Base-by-base conservation (phyloP, 2,113 vertebrate species). In the Macroglossus sobrinus region DNA sequence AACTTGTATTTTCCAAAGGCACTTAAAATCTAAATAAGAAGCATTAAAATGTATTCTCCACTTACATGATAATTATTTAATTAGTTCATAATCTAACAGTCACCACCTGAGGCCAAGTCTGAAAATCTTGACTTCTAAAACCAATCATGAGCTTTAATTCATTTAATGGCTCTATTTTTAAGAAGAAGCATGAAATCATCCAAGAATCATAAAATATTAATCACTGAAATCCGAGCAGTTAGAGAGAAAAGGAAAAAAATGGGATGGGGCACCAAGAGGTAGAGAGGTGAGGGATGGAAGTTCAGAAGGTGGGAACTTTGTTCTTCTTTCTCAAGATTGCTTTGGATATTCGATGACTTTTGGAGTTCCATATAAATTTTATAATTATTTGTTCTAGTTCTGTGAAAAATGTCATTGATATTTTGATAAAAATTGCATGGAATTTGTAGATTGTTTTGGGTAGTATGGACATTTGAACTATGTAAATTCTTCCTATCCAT, bases 181-280 rank as follows among this genome's bases (percentile, higher is more conserved):
- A 96, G n/a, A 24, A 28, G 78, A 94, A 94, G 66, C 91, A 94
- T 87, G 89, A 95, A 95, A 97, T 96, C 63, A 93, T 24, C 22
- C 43, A 84, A 75, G 89, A 94, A 93, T 96, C 71, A 57, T 78
- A 94, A 94, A 91, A 79, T 75, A 93, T 53, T 19, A 57, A 40
- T 69, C 66, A 91, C 8, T 93, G 80, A 63, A 84, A 12, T 47
- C 13, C 64, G 82, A 94, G n/a, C 19, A 89, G 68, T 89, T 66
- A 72, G 15, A 61, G 4, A 95, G 47, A 84, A 3, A 72, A 35
- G 35, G 47, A 33, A 8, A 8, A 55, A 94, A n/a, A 81, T 4
- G 12, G 7, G 35, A 50, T 22, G 53, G 26, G 16, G 3, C 5
- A 69, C 13, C 28, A 64, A 84, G 40, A 88, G 43, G 45, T 59